Percentiles rank a stretch among this genome's conserved stretches.
These are phyloP conservation scores for Priocnemis perturbator DNA, from an alignment of 2,888 invertebrate species.

Conservation along the genomic window DNA sequence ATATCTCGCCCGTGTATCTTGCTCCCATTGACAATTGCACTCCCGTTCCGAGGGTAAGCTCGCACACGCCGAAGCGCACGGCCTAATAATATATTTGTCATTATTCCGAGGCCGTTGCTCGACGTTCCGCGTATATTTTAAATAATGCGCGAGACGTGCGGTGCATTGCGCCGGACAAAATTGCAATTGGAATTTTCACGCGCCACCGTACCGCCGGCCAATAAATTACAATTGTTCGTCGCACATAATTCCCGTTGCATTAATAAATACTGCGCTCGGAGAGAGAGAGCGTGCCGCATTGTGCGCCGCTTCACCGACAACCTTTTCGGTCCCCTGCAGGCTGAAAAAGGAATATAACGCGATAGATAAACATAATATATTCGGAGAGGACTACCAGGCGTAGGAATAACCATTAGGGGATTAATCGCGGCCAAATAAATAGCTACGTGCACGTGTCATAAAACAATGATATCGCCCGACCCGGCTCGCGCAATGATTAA, in stretches of 20 bases:
- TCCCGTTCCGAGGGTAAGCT: too few species aligned
- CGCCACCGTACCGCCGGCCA: constrained; percentile 46
- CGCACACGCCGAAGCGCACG: constrained; percentile 18
- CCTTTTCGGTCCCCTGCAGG: background rate
- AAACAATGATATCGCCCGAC: too few species aligned
- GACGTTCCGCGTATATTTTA: constrained; percentile 53
- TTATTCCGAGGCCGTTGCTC: constrained; percentile 46
- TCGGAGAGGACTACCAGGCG: background rate
- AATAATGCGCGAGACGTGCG: constrained; percentile 57
- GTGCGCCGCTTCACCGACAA: background rate
- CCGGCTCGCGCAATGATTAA: too few species aligned
- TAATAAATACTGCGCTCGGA: constrained; percentile 44
- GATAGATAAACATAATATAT: constrained; percentile 3
- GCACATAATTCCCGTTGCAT: constrained; percentile 53
- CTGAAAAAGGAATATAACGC: constrained; percentile 5
- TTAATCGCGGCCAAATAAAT: too few species aligned
- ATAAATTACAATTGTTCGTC: constrained; percentile 58
- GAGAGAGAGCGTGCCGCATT: background rate
- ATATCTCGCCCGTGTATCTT: too few species aligned
- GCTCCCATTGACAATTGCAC: too few species aligned
- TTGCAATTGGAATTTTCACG: constrained; percentile 61
- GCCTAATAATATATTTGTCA: constrained; percentile 56
- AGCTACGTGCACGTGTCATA: too few species aligned
- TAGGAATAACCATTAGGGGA: too few species aligned
- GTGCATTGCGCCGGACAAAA: constrained; percentile 49